Conservation (phyloP, 2,888 invertebrate species). For the Alentia gelatinosa region DNA sequence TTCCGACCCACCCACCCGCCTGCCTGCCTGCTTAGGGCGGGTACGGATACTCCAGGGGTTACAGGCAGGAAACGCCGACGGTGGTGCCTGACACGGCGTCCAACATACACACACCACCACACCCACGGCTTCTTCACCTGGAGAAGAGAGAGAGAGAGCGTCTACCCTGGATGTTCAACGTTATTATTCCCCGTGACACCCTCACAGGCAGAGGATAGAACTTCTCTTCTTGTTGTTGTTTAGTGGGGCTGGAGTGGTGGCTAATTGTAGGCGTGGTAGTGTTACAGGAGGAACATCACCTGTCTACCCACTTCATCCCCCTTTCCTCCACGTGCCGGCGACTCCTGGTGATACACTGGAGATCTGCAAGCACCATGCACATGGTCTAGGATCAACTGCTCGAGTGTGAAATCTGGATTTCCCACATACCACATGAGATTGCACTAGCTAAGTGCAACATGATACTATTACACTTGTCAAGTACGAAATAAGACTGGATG, state of each 20-base stretch:
- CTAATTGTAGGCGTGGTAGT: background rate
- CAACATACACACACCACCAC: too few species aligned
- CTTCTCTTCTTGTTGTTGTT: background rate
- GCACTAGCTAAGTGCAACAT: too few species aligned
- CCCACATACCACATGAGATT: too few species aligned
- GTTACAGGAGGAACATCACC: background rate
- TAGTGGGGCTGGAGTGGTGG: background rate
- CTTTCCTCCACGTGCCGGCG: background rate
- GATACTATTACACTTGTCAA: too few species aligned
- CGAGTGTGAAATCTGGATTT: too few species aligned
- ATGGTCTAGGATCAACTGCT: background rate
- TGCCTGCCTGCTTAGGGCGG: background rate
- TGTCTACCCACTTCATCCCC: too few species aligned
- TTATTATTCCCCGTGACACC: background rate
- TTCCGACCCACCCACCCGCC: background rate
- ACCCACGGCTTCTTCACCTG: too few species aligned
- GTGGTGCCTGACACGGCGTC: background rate
- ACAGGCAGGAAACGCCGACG: background rate
- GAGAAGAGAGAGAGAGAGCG: background rate
- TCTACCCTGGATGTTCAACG: background rate
- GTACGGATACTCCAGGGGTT: background rate
- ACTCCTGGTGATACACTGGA: background rate
- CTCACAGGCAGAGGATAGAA: background rate
- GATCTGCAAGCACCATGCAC: background rate
- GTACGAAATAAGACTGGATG: too few species aligned